phyloP scores from a whole-genome alignment of 2,888 invertebrate genomes.

The Molanna angustata region DNA sequence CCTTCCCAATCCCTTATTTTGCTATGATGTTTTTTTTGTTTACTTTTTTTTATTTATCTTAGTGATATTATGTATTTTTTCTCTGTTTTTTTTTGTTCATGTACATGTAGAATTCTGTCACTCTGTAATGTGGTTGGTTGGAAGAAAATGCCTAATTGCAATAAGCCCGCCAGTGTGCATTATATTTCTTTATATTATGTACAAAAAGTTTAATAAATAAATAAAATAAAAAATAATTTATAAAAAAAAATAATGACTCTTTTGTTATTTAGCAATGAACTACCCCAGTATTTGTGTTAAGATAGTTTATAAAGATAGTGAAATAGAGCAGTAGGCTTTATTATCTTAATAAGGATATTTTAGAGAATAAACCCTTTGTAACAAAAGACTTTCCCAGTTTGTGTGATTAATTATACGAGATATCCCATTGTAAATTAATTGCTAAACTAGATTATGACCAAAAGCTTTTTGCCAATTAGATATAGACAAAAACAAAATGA shows the following conservation, averaged over 20 bases:
- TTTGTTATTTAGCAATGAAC: background rate
- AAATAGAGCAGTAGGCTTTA: constrained; percentile 18
- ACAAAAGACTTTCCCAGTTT: constrained; percentile 14
- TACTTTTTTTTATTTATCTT: no score
- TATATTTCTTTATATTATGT: no score
- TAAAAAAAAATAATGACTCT: background rate
- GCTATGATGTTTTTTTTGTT: no score
- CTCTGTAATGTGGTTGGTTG: no score
- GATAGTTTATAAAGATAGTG: constrained; percentile 16
- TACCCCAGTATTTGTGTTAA: constrained; percentile 3
- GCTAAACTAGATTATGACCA: constrained; percentile 15
- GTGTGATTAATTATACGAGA: constrained; percentile 30
- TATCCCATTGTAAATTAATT: constrained; percentile 28
- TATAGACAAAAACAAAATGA: no score
- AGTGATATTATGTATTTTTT: no score
- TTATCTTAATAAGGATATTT: constrained; percentile 32
- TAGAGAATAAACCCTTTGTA: constrained; percentile 19
- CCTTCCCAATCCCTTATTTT: no score
- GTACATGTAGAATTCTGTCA: no score
- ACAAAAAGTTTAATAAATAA: no score
- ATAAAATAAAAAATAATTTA: background rate
- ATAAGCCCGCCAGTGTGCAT: no score
- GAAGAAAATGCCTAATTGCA: no score
- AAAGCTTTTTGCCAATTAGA: constrained; percentile 19
- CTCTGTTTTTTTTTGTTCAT: no score